Percentiles rank a stretch among this genome's conserved stretches.
phyloP scores from a whole-genome alignment of 2,888 invertebrate genomes.

The Gymnosoma rotundatum region DNA sequence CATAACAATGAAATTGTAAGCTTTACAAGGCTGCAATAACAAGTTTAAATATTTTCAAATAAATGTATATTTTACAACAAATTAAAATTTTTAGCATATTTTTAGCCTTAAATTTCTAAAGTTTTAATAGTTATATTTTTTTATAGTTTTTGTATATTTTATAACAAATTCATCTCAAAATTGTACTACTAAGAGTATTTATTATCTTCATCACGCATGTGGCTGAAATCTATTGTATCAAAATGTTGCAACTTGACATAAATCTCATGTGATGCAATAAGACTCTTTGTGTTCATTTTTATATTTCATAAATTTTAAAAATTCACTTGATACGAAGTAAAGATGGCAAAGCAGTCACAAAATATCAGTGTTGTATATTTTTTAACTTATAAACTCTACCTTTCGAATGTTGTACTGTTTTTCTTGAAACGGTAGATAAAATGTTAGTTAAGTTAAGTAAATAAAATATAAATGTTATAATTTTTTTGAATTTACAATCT shows the following conservation, averaged over 20 bases:
- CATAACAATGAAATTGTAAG: slow-evolving; percentile 79
- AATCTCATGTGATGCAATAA: slow-evolving; percentile 60
- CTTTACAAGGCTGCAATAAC: slow-evolving; percentile 72
- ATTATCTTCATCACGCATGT: slow-evolving; percentile 20
- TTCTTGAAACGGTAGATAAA: no score
- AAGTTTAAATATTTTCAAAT: slow-evolving; percentile 14
- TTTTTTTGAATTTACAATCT: no score
- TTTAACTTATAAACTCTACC: not conserved
- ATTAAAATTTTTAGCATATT: no score
- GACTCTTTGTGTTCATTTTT: slow-evolving; percentile 22
- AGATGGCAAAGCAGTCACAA: not conserved
- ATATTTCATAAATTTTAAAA: slow-evolving; percentile 40
- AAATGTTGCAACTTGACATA: slow-evolving; percentile 60
- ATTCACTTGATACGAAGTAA: slow-evolving; percentile 2
- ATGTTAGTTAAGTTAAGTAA: no score
- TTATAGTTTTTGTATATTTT: not conserved
- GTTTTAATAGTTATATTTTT: slow-evolving; percentile 63
- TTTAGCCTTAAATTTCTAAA: no score
- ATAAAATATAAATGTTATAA: no score
- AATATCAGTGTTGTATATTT: not conserved
- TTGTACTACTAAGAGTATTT: slow-evolving; percentile 45
- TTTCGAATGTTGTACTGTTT: no score
- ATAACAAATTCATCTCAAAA: slow-evolving; percentile 28
- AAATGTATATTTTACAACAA: not conserved
- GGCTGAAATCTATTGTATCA: slow-evolving; percentile 22